These are phyloP conservation scores for Engystomops pustulosus DNA, from an alignment of 2,113 vertebrate species.

Conservation along the genomic window DNA sequence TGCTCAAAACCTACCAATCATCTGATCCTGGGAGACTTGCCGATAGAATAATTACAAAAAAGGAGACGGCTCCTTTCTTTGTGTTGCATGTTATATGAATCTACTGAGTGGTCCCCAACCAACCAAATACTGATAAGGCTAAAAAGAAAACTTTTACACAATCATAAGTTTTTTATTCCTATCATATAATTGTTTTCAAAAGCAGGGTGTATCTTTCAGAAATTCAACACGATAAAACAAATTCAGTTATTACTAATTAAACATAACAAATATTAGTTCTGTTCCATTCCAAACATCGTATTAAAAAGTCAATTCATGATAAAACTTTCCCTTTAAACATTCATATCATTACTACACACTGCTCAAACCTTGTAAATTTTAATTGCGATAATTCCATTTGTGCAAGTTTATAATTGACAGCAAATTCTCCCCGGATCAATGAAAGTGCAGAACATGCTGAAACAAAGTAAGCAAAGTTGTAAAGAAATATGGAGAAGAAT, in stretches of 20 bases:
- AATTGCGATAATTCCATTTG: conserved; percentile 29
- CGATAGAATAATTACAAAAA: too few relatives aligned
- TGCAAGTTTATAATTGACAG: conserved; percentile 29
- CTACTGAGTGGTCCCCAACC: too few relatives aligned
- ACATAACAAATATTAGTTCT: not conserved
- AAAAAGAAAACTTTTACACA: too few relatives aligned
- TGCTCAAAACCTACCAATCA: too few relatives aligned
- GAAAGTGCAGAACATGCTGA: conserved; percentile 29
- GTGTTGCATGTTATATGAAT: too few relatives aligned
- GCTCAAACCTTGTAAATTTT: conserved; percentile 8
- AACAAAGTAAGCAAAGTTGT: conserved; percentile 29
- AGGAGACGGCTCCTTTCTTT: too few relatives aligned
- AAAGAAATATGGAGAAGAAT: conserved; percentile 15
- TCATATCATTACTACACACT: not conserved
- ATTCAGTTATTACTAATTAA: not conserved
- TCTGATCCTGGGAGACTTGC: too few relatives aligned
- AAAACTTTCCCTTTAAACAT: conserved; percentile 9
- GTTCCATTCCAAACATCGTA: not conserved
- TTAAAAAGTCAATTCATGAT: not conserved
- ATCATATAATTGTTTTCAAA: too few relatives aligned
- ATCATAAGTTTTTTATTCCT: too few relatives aligned
- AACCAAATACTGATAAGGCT: too few relatives aligned
- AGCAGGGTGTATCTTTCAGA: too few relatives aligned
- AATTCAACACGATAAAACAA: too few relatives aligned
- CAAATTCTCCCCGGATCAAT: conserved; percentile 18